These are phyloP conservation scores for Drosophila busckii DNA, from an alignment of 1,140 invertebrate species.

Conservation along the genomic window DNA sequence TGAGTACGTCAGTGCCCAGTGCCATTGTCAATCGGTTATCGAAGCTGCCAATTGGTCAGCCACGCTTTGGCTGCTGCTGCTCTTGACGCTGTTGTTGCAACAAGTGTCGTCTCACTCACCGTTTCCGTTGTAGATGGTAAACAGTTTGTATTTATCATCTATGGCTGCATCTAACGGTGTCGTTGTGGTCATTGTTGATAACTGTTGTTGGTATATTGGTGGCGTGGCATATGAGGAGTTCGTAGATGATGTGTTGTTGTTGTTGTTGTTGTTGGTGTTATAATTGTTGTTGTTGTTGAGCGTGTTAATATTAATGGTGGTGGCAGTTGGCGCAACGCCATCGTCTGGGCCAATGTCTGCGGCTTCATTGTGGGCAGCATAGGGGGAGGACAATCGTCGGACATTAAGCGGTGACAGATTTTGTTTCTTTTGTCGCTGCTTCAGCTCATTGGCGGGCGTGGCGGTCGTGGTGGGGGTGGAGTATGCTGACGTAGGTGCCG, in stretches of 20 bases:
- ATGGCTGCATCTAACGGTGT: constrained; percentile 58
- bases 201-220: constrained; percentile 65
- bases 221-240: constrained; percentile 61
- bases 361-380: constrained; percentile 40
- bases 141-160: constrained; percentile 78
- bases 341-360: constrained; percentile 26
- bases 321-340: constrained; percentile 20
- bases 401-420: constrained; percentile 55
- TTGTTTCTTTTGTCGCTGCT: constrained; percentile 40
- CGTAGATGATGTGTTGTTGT: constrained; percentile 65
- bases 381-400: constrained; percentile 48
- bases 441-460: constrained; percentile 53
- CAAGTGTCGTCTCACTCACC: constrained; percentile 55
- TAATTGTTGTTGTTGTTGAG: constrained; percentile 35
- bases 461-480: constrained; percentile 19
- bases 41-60: not conserved
- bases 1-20: too few relatives aligned
- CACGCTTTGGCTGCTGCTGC: not conserved
- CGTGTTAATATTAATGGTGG: constrained; percentile 28
- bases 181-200: constrained; percentile 67
- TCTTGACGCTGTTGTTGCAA: not conserved
- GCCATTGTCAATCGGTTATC: not conserved
- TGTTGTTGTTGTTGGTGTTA: constrained; percentile 30
- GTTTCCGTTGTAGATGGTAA: constrained; percentile 78
- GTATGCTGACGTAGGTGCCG: constrained; percentile 19